phyloP scores from a whole-genome alignment of 2,113 vertebrate genomes.

The Pongo abelii region DNA sequence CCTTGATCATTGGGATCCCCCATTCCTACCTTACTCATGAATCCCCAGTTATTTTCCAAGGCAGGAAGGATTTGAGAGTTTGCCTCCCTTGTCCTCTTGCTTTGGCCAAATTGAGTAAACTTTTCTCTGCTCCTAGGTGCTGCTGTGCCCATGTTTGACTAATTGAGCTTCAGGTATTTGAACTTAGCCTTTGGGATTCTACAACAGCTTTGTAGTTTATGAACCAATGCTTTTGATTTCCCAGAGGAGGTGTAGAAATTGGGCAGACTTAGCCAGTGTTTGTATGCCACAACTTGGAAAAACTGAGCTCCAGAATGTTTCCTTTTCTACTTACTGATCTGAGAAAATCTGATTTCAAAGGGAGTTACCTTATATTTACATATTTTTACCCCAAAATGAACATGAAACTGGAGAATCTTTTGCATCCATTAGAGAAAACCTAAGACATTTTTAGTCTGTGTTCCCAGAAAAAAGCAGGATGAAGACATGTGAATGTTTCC shows the following conservation, averaged over 20 bases:
- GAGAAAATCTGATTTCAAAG: not conserved
- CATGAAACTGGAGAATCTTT: not conserved
- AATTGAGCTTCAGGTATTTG: no score
- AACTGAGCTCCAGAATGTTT: not conserved
- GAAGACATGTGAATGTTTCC: not conserved
- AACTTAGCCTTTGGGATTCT: no score
- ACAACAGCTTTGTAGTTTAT: not conserved
- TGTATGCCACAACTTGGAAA: not conserved
- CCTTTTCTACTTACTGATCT: not conserved
- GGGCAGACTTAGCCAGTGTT: not conserved
- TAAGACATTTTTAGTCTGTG: not conserved
- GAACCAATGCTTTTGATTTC: not conserved
- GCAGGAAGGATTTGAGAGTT: no score
- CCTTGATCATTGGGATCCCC: no score
- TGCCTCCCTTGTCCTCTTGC: no score
- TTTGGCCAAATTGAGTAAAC: no score
- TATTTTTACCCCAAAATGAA: not conserved
- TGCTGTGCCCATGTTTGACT: no score
- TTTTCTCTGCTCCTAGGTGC: no score
- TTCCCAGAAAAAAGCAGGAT: not conserved
- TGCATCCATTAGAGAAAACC: not conserved
- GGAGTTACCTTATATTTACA: not conserved
- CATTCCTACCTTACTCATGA: no score
- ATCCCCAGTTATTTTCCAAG: no score
- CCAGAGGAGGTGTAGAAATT: not conserved